Conservation (phyloP, 1,140 invertebrate genomes). For the Branchinecta lynchi region DNA sequence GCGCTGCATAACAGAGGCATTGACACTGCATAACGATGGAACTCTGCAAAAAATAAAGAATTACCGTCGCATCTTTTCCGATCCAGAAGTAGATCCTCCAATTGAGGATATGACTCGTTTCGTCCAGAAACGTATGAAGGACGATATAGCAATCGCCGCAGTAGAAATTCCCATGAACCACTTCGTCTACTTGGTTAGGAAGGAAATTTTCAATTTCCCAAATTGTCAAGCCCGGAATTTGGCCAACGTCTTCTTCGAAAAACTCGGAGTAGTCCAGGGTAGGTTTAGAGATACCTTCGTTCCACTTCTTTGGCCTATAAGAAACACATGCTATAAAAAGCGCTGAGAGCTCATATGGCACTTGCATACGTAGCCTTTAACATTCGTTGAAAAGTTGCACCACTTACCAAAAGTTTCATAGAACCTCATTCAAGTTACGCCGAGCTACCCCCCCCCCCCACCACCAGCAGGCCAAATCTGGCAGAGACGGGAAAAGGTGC, state of each 20-base stretch:
- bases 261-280: conserved; percentile 97
- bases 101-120: conserved; percentile 57
- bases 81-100: conserved; percentile 99
- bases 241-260: conserved; percentile 93
- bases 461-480: no score
- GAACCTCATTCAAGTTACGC: no score
- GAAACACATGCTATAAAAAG: conserved; percentile 2
- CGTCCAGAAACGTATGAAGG: conserved; percentile 72
- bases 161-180: conserved; percentile 93
- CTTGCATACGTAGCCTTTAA: not conserved
- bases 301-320: conserved; percentile 48
- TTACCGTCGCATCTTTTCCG: conserved; percentile 81
- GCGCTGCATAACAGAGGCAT: no score
- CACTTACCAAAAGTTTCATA: no score
- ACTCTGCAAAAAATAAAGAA: conserved; percentile 25
- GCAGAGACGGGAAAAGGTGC: no score
- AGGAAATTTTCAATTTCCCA: conserved; percentile 99
- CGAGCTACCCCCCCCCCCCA: no score
- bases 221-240: conserved; percentile 65
- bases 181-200: conserved; percentile 77
- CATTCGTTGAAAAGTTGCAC: conserved; percentile 38
- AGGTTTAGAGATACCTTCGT: conserved; percentile 85
- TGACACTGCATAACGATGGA: no score
- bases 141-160: conserved; percentile 99
- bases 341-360: not conserved